A percentile compares a stretch with the other conserved stretches of the same genome.
Conservation (phyloP, 2,113 vertebrate genomes). For the Nyctereutes procyonoides region DNA sequence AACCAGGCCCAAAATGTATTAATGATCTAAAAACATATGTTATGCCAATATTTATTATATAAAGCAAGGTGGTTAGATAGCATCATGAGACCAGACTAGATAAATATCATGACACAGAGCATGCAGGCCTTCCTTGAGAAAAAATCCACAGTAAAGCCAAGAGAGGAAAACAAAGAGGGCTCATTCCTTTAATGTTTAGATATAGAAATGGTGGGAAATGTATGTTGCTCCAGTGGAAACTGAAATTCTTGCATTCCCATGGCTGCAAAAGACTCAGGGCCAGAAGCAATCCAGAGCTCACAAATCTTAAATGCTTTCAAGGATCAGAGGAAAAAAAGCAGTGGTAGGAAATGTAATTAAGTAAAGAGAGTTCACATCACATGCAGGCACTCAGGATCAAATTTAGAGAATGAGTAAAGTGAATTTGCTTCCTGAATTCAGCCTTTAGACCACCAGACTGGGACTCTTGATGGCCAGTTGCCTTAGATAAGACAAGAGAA, state of each 20-base stretch:
- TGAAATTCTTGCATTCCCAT: background rate
- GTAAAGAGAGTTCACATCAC: background rate
- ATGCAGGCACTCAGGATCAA: background rate
- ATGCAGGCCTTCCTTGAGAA: background rate
- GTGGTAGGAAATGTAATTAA: background rate
- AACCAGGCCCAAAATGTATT: background rate
- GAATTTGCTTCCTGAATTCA: background rate
- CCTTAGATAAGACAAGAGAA: background rate
- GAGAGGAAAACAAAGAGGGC: background rate
- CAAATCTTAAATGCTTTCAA: background rate
- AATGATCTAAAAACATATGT: background rate
- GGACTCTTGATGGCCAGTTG: background rate
- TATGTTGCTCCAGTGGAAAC: background rate
- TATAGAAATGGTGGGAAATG: background rate
- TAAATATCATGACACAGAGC: background rate
- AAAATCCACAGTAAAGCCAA: background rate
- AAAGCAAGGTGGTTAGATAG: background rate
- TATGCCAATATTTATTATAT: background rate
- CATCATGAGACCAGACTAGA: background rate
- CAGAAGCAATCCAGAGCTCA: background rate
- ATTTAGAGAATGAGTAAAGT: background rate
- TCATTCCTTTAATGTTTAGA: background rate
- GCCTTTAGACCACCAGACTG: background rate
- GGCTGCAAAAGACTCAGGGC: background rate
- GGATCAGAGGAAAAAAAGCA: background rate